A percentile compares a stretch with the other conserved stretches of the same genome.
Evolutionary conservation across 2,797 vertebrate genomes (phyloP).

Genomic region (Heliangelus exortis): DNA sequence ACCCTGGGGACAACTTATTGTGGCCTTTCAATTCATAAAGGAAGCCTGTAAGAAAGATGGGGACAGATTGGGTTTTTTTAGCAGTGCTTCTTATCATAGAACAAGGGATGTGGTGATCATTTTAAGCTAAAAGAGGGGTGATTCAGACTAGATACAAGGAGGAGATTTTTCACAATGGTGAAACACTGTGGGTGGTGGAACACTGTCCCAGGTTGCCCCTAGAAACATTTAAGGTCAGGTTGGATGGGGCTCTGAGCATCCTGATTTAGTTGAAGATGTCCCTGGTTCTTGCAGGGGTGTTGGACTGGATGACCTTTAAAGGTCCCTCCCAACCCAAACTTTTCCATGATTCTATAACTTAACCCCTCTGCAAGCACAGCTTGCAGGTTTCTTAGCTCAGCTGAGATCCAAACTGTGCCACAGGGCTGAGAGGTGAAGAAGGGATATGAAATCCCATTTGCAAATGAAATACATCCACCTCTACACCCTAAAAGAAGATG

Average conservation of each 20-base stretch:
- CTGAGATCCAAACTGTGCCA: neutral
- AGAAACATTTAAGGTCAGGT: neutral
- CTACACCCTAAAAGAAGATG: neutral
- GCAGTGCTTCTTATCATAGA: rapidly evolving
- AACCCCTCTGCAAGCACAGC: neutral
- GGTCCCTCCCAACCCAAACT: neutral
- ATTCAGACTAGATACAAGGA: neutral
- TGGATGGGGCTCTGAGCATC: neutral
- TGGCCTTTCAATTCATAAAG: rapidly evolving
- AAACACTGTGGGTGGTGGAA: neutral
- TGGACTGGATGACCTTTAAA: neutral
- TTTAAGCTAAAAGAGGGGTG: neutral
- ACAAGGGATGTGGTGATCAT: neutral
- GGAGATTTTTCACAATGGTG: rapidly evolving
- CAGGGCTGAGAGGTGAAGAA: neutral
- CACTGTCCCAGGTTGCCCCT: neutral
- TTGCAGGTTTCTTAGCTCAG: neutral
- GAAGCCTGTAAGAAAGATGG: neutral
- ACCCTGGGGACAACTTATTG: rapidly evolving
- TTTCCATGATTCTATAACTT: neutral
- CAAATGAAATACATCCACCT: neutral
- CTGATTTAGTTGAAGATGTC: neutral
- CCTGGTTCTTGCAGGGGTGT: rapidly evolving
- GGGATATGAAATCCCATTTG: rapidly evolving
- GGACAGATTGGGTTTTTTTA: neutral